phyloP scores from a whole-genome alignment of 2,888 invertebrate genomes.

The Steinernema scapterisci region DNA sequence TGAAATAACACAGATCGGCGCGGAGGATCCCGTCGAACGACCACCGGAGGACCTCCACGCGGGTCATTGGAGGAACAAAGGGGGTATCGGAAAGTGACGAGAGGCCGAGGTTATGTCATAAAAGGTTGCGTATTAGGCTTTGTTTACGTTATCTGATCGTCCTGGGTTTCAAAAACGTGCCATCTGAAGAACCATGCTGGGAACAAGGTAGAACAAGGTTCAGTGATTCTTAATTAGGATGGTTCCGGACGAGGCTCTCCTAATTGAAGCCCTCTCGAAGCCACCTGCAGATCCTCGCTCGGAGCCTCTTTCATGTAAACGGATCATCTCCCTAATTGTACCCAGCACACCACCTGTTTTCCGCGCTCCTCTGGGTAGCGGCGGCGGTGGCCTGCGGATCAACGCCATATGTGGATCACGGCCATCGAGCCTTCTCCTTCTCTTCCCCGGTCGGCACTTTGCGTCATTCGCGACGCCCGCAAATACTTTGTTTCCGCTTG shows the following conservation, averaged over 20 bases:
- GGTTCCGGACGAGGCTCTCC: too few relatives aligned
- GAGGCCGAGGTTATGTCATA: conserved; percentile 17
- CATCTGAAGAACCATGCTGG: too few relatives aligned
- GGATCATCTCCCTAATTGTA: conserved; percentile 10
- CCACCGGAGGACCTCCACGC: too few relatives aligned
- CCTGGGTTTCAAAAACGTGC: not conserved
- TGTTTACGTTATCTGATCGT: not conserved
- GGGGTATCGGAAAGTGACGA: not conserved
- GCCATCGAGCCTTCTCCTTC: not conserved
- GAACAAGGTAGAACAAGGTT: too few relatives aligned
- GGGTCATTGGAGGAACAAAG: conserved; percentile 22
- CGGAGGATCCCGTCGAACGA: not conserved
- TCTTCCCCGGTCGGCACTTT: not conserved
- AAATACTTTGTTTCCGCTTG: conserved; percentile 12
- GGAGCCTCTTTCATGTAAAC: conserved; percentile 3
- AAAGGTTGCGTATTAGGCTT: conserved; percentile 9
- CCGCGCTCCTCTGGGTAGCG: not conserved
- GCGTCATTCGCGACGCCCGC: too few relatives aligned
- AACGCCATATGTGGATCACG: too few relatives aligned
- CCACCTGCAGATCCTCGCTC: not conserved
- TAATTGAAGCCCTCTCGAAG: too few relatives aligned
- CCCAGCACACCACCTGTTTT: conserved; percentile 2
- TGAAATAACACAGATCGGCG: conserved; percentile 14
- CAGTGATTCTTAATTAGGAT: too few relatives aligned
- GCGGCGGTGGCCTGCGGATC: too few relatives aligned